Conservation (phyloP, 1,140 invertebrate genomes). For the Elymnias hypermnestra region DNA sequence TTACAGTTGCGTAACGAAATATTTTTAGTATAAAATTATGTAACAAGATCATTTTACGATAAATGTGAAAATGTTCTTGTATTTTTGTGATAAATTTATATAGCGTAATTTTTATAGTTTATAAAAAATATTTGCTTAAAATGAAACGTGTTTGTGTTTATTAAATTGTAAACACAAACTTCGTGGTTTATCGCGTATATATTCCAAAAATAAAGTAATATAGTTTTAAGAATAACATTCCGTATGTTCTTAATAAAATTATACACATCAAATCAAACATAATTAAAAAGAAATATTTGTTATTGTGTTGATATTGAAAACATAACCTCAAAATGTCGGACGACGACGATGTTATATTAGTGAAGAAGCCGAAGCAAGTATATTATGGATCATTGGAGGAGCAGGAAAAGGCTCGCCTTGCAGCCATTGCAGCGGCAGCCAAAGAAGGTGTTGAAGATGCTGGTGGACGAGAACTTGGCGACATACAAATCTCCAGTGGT, state of each 20-base stretch:
- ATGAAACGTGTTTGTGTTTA: neutral
- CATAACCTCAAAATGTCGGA: constrained; percentile 46
- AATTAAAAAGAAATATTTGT: neutral
- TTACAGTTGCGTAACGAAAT: no score
- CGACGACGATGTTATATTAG: constrained; percentile 86
- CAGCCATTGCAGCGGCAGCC: constrained; percentile 58
- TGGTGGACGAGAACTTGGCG: constrained; percentile 73
- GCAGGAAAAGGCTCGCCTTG: constrained; percentile 79
- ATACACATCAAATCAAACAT: neutral
- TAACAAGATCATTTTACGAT: no score
- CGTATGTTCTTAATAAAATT: neutral
- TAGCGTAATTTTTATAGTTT: no score
- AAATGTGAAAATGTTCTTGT: no score
- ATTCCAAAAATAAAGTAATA: no score
- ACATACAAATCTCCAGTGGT: constrained; percentile 86
- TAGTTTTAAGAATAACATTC: no score
- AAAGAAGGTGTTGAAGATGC: constrained; percentile 64
- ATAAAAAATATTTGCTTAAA: no score
- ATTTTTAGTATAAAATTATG: no score
- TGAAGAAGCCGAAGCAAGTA: constrained; percentile 86
- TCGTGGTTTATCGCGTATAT: neutral
- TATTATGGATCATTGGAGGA: constrained; percentile 94
- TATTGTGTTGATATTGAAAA: constrained; percentile 14
- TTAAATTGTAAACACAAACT: neutral
- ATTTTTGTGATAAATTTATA: no score